Evolutionary conservation across 2,113 vertebrate genomes (phyloP).

Genomic region (Cebus imitator): DNA sequence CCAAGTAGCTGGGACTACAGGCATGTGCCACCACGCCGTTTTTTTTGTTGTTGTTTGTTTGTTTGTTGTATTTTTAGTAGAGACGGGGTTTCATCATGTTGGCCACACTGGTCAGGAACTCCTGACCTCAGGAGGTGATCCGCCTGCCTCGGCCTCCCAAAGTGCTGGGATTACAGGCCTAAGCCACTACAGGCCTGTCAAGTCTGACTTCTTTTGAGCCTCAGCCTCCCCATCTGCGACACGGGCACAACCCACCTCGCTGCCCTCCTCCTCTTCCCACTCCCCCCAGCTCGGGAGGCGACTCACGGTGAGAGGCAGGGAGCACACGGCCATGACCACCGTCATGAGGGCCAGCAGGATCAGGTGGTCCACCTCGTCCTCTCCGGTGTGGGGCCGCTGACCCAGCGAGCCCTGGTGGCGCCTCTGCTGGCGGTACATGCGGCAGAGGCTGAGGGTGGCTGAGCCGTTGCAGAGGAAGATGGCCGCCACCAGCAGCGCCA

Average conservation of each 20-base stretch:
- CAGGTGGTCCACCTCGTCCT: conserved; percentile 91
- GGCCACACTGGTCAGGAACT: too few relatives aligned
- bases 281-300: accelerated
- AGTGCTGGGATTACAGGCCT: too few relatives aligned
- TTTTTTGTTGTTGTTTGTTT: too few relatives aligned
- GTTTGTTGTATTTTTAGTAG: too few relatives aligned
- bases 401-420: conserved; percentile 82
- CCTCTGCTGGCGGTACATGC: conserved; percentile 90
- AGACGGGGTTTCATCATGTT: too few relatives aligned
- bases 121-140: too few relatives aligned
- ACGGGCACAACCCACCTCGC: accelerated
- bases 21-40: too few relatives aligned
- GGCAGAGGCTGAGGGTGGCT: conserved; percentile 90
- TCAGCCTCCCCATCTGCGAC: neutral
- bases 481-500: conserved; percentile 87
- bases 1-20: too few relatives aligned
- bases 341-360: conserved; percentile 92
- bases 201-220: neutral
- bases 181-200: too few relatives aligned
- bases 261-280: neutral
- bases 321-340: conserved; percentile 90
- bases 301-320: conserved; percentile 93
- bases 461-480: conserved; percentile 91
- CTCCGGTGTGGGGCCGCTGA: conserved; percentile 77
- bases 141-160: too few relatives aligned